These are phyloP conservation scores for Pangasius macronema DNA, from an alignment of 2,797 vertebrate species.

Conservation along the genomic window DNA sequence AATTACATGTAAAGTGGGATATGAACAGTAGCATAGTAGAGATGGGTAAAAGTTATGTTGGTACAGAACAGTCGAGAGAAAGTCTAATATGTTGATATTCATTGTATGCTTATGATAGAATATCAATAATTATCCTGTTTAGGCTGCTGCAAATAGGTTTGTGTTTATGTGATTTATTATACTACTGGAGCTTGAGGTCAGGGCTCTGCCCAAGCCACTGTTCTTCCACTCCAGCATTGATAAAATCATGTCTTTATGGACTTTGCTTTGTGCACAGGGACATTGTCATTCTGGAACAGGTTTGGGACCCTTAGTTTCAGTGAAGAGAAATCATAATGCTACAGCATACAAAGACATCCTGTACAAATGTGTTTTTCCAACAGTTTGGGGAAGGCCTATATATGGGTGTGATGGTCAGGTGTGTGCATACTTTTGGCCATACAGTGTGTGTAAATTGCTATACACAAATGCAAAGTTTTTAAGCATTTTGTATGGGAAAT, in stretches of 20 bases:
- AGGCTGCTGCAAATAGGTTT: not conserved
- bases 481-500: no score
- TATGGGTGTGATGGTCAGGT: not conserved
- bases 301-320: no score
- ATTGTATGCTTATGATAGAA: not conserved
- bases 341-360: no score
- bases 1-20: no score
- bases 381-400: no score
- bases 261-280: not conserved
- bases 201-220: no score
- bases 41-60: not conserved
- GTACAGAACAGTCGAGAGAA: not conserved
- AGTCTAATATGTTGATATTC: not conserved
- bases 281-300: no score
- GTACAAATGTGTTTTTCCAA: no score
- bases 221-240: not conserved
- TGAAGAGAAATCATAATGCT: no score
- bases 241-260: not conserved
- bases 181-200: not conserved
- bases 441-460: not conserved
- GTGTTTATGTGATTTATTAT: slow-evolving; percentile 2
- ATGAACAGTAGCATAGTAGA: not conserved
- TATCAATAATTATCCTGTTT: not conserved
- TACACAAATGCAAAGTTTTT: no score
- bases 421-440: not conserved